A percentile compares a stretch with the other conserved stretches of the same genome.
Evolutionary conservation across 2,797 vertebrate genomes (phyloP).

Genomic region (Chromis chromis): DNA sequence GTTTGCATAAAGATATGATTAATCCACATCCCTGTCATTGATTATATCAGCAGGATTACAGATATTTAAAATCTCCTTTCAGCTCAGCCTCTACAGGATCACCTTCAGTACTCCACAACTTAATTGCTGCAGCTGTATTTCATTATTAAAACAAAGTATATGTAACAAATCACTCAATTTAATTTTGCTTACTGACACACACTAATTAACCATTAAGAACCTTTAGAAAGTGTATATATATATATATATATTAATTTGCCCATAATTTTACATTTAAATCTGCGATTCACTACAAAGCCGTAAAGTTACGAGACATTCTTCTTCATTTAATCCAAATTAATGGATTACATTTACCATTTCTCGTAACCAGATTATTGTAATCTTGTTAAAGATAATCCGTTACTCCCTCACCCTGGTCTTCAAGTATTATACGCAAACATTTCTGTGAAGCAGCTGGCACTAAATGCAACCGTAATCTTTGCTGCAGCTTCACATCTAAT

Average conservation of each 20-base stretch:
- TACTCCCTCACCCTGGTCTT: conserved; percentile 56
- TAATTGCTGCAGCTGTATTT: conserved; percentile 31
- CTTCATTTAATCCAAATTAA: conserved; percentile 68
- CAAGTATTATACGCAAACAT: conserved; percentile 50
- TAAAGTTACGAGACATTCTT: conserved; percentile 38
- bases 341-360: conserved; percentile 67
- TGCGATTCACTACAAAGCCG: conserved; percentile 17
- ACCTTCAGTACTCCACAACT: conserved; percentile 6
- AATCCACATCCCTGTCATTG: conserved; percentile 1
- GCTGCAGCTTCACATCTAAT: conserved; percentile 52
- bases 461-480: conserved; percentile 57
- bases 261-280: conserved; percentile 33
- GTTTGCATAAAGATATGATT: conserved; percentile 6
- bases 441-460: conserved; percentile 42
- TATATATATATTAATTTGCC: conserved; percentile 21
- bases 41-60: conserved; percentile 9
- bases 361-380: conserved; percentile 75
- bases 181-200: neutral
- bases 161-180: neutral
- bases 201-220: conserved; percentile 37
- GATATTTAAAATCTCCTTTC: neutral
- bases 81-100: conserved; percentile 1
- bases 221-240: conserved; percentile 13
- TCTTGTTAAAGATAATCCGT: conserved; percentile 79
- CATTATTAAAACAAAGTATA: neutral